These are phyloP conservation scores for Coendou prehensilis DNA, from an alignment of 2,797 vertebrate species.

Conservation along the genomic window DNA sequence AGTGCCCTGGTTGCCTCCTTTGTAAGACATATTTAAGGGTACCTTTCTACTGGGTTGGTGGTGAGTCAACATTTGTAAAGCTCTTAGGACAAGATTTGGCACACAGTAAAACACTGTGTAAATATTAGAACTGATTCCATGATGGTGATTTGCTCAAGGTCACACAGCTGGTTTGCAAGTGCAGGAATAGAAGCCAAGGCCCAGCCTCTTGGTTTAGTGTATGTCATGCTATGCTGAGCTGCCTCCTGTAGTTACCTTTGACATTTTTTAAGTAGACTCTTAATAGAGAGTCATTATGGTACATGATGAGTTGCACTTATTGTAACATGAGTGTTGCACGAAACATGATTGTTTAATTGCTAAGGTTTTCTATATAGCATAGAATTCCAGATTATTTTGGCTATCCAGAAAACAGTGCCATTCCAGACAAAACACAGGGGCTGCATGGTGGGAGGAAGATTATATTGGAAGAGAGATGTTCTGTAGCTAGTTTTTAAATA, in stretches of 20 bases:
- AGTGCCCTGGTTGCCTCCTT: background rate
- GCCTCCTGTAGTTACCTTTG: constrained; percentile 3
- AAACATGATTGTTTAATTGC: background rate
- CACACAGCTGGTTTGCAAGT: background rate
- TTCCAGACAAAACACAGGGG: constrained; percentile 53
- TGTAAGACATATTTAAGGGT: background rate
- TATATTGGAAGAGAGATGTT: constrained; percentile 25
- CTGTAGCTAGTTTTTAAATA: constrained; percentile 7
- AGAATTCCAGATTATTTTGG: constrained; percentile 48
- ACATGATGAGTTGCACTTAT: background rate
- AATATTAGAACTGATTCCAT: background rate
- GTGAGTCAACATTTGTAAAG: background rate
- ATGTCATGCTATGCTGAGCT: background rate
- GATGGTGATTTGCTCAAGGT: background rate
- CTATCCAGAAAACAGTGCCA: background rate
- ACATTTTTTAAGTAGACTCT: constrained; percentile 11
- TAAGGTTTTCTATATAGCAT: background rate
- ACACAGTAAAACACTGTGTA: background rate
- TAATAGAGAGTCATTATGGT: background rate
- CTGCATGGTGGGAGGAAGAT: background rate
- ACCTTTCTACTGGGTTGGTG: background rate
- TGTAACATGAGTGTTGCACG: background rate
- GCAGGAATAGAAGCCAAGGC: background rate
- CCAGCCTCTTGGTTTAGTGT: background rate
- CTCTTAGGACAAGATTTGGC: background rate